These are phyloP conservation scores for Acropora tenuis DNA, from an alignment of 64 coral and sea anemone genomes.

Conservation along the genomic window DNA sequence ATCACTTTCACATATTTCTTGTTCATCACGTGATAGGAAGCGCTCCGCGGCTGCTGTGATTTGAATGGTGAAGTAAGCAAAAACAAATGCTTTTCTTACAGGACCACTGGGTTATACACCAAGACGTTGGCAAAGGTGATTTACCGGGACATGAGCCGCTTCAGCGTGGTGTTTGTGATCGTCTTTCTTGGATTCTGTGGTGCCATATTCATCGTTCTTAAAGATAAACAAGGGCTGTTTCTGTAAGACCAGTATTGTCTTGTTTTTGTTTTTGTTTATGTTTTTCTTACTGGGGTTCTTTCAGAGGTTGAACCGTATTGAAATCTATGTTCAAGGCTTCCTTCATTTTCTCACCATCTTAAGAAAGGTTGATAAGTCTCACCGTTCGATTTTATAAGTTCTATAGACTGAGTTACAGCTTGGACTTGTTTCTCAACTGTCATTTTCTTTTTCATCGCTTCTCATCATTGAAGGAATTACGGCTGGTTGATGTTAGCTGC, in stretches of 20 bases:
- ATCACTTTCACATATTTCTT: too few relatives aligned
- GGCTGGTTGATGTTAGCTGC: slow-evolving; percentile 74
- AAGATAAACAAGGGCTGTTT: slow-evolving; percentile 36
- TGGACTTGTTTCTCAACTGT: too few relatives aligned
- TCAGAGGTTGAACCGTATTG: too few relatives aligned
- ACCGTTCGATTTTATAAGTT: too few relatives aligned
- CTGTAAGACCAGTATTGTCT: slow-evolving; percentile 3
- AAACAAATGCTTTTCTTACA: neutral
- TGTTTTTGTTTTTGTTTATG: too few relatives aligned
- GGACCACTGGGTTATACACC: slow-evolving; percentile 78
- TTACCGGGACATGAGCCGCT: slow-evolving; percentile 66
- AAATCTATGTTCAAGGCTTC: too few relatives aligned
- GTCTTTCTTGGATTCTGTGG: slow-evolving; percentile 68
- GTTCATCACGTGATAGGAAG: neutral
- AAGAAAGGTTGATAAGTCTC: too few relatives aligned
- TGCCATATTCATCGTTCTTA: slow-evolving; percentile 51
- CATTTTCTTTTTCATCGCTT: neutral
- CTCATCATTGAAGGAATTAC: slow-evolving; percentile 70
- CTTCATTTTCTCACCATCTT: too few relatives aligned
- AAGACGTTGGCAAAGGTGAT: slow-evolving; percentile 83
- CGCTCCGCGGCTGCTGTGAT: neutral
- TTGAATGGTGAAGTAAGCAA: neutral
- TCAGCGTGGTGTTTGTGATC: slow-evolving; percentile 59
- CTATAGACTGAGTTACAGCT: too few relatives aligned
- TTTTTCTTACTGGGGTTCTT: too few relatives aligned